Evolutionary conservation across 2,888 invertebrate species (phyloP), one percentile per base, ranked within the genome.

Genomic region (Sicus ferrugineus): DNA sequence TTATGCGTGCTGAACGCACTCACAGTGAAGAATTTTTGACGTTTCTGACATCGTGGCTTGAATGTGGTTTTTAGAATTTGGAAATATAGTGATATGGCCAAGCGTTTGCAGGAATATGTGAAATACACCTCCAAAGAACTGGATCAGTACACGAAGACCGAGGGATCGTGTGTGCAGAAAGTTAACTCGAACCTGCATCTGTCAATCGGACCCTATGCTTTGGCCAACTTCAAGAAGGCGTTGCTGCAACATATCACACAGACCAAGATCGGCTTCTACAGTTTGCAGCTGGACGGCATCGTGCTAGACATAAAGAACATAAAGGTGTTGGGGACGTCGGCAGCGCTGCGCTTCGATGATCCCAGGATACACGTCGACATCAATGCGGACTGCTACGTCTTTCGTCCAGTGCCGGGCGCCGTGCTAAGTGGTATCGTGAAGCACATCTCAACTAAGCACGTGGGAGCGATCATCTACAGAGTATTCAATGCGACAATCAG

Each of bases 401-500:
- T 92, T 75, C 86, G 87, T 70, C 91, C 91, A 2, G 77, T 83
- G 73, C 78, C 88, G 48, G 90, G 88, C 0, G 86, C 87, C 68
- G 81, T 82, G 6, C 80, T 91, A 14, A 86, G 85, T 76, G 91
- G 90, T 16, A 80, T 88, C 52, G 89, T 91, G 0, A 89, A 89
- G 75, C 90, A 90, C 69, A 78, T 84, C 30, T 80, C 83, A 2
- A 75, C 76, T 75, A 80, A 85, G 54, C 89, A 90, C 78, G 83
- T 92, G 31, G 89, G 90, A 9, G 88, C 89, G 50, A 85, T 91
- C 63, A 88, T 91, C 1, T 90, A 91, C 79, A 86, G 88, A 63
- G 86, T 87, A 3, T 91, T 91, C 75, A 90, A 90, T 78, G 89
- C 89, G 14, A 88, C 89, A n/a, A 85, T 91, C 54, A 87, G 87